A percentile compares a stretch with the other conserved stretches of the same genome.
These are phyloP conservation scores for Aphidius ervi DNA, from an alignment of 1,140 invertebrate species.

Conservation along the genomic window DNA sequence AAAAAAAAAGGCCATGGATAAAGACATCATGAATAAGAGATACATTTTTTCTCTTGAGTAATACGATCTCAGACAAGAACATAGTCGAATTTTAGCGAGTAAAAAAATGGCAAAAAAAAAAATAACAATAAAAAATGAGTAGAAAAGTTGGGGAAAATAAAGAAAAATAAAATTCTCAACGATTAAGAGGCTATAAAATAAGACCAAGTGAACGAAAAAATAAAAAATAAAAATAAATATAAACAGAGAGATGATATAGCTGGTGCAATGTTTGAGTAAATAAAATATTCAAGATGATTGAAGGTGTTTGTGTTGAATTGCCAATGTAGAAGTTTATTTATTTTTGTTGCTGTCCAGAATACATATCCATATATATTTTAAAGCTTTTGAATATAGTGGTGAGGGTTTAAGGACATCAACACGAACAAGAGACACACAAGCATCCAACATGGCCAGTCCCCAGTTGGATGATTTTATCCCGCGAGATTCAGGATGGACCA, in stretches of 20 bases:
- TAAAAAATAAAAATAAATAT: slow-evolving; percentile 13
- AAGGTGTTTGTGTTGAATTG: slow-evolving; percentile 28
- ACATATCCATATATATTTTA: too few species aligned
- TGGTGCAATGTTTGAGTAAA: slow-evolving; percentile 29
- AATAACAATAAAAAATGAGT: not conserved
- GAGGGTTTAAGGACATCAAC: too few species aligned
- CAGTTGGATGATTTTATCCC: slow-evolving; percentile 21
- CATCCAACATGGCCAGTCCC: slow-evolving; percentile 2
- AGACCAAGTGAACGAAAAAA: slow-evolving; percentile 22
- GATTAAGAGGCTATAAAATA: slow-evolving; percentile 28
- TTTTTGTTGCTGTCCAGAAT: slow-evolving; percentile 12
- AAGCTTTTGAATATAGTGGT: too few species aligned
- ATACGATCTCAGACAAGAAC: too few species aligned
- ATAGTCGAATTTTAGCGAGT: too few species aligned
- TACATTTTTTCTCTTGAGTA: not conserved
- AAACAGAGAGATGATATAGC: slow-evolving; percentile 1
- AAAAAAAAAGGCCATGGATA: too few species aligned
- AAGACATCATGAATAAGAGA: slow-evolving; percentile 1
- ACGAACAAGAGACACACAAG: not conserved
- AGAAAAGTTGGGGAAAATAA: too few species aligned
- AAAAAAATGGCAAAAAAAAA: too few species aligned
- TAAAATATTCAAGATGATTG: slow-evolving; percentile 43
- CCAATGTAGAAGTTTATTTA: slow-evolving; percentile 24
- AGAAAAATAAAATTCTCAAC: slow-evolving; percentile 25
- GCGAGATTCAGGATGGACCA: slow-evolving; percentile 20